A percentile compares a stretch with the other conserved stretches of the same genome.
phyloP scores from a whole-genome alignment of 2,113 vertebrate species.

The Microcebus griseorufus region DNA sequence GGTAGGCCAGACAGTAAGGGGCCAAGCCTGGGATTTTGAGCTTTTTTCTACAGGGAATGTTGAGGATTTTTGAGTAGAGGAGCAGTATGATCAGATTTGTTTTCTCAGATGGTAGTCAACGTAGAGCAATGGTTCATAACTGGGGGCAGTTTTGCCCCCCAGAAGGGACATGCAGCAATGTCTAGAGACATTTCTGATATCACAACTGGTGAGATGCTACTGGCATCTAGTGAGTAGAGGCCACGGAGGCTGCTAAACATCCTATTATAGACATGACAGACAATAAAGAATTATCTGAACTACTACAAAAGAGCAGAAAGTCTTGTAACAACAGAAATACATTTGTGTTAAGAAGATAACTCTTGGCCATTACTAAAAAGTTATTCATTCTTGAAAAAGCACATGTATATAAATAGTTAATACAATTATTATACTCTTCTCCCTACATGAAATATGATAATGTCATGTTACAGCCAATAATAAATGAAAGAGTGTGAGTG shows the following conservation, averaged over 20 bases:
- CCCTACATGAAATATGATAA: constrained; percentile 18
- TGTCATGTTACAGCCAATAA: constrained; percentile 19
- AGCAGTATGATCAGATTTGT: not conserved
- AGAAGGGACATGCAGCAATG: not conserved
- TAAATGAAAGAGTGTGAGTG: constrained; percentile 36
- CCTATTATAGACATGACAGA: not conserved
- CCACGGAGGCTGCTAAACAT: not conserved
- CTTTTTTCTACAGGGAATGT: not conserved
- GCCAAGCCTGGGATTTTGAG: not conserved
- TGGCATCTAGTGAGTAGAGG: not conserved
- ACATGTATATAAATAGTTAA: not conserved
- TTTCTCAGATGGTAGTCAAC: not conserved
- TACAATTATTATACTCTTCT: not conserved
- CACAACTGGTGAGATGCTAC: not conserved
- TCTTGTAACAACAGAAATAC: not conserved
- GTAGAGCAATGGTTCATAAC: not conserved
- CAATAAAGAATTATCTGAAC: not conserved
- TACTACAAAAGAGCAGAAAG: constrained; percentile 14
- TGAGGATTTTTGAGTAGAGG: not conserved
- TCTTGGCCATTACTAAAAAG: not conserved
- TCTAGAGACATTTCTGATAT: not conserved
- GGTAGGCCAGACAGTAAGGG: not conserved
- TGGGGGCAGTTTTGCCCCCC: not conserved
- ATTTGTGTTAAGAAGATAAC: constrained; percentile 22
- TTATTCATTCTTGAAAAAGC: constrained; percentile 7